Evolutionary conservation across 2,797 vertebrate species (phyloP), one percentile per base, ranked within the genome.

Genomic region (Hephaestus fuliginosus): DNA sequence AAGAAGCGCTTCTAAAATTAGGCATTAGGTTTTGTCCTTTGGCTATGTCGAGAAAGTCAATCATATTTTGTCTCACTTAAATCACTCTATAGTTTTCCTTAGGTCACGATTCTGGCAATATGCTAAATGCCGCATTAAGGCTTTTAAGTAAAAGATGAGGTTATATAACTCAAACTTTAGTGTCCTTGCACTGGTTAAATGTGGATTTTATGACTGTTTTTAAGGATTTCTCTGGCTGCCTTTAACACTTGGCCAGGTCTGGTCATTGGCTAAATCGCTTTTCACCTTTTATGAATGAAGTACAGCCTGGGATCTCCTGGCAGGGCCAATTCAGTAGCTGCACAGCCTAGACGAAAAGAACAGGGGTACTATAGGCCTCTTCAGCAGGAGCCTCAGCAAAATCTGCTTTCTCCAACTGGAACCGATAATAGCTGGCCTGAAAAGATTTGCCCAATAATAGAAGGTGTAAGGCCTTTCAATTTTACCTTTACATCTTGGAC

Each of bases 281-380:
- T 85, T 86, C 62, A 84, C 70, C 53, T 83, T 84, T 81, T 84
- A 82, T 66, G 65, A 86, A 86, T 78, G 58, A 70, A 72, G 76
- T 20, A 13, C n/a, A 83, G 56, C 49, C 56, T 53, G 14, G n/a
- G 53, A 73, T 48, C 55, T 74, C 61, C n/a, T 64, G 60, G 6
- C 39, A 30, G 48, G n/a, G 30, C 10, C 60, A 8, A 61, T 82
- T 87, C 69, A 63, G 28, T 36, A 72, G 48, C 20, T n/a, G 36
- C 46, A 66, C 0, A 74, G 41, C 68, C 58, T 62, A 52, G 46
- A 71, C 60, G n/a, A 46, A 84, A 83, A 66, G 75, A 67, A 81
- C 55, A 39, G 13, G 30, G 43, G 43, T 25, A 67, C 58, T 68
- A 43, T 14, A 65, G 72, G 22, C 60, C 28, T 74, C 49, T 80